Conservation (phyloP, 2,888 invertebrate species). For the Morpho deidamia region DNA sequence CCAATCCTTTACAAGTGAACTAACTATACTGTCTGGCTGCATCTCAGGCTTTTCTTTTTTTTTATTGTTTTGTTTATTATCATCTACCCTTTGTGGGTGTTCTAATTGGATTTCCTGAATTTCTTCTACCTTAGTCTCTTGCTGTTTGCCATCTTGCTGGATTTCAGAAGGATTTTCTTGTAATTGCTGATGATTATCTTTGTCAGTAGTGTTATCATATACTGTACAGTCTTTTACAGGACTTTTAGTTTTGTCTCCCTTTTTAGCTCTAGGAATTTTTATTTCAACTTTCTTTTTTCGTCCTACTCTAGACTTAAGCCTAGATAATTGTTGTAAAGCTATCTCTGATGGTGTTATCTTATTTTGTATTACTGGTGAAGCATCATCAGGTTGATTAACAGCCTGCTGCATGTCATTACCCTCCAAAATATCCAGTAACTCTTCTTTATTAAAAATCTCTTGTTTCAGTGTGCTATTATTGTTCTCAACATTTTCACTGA, state of each 20-base stretch:
- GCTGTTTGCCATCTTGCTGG: slow-evolving; percentile 21
- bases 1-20: slow-evolving; percentile 75
- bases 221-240: slow-evolving; percentile 23
- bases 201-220: slow-evolving; percentile 27
- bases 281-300: slow-evolving; percentile 12
- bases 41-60: not conserved
- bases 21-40: slow-evolving; percentile 49
- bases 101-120: too few relatives aligned
- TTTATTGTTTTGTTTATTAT: not conserved
- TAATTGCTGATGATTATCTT: slow-evolving; percentile 23
- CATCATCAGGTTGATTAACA: slow-evolving; percentile 22
- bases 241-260: slow-evolving; percentile 23
- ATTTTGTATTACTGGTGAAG: slow-evolving; percentile 5
- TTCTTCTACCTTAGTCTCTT: slow-evolving; percentile 16
- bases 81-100: too few relatives aligned
- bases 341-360: slow-evolving; percentile 47
- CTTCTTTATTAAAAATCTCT: slow-evolving; percentile 70
- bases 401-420: slow-evolving; percentile 53
- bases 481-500: slow-evolving; percentile 51
- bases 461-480: slow-evolving; percentile 52
- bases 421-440: slow-evolving; percentile 63
- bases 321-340: slow-evolving; percentile 57
- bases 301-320: slow-evolving; percentile 29
- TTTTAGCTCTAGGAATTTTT: slow-evolving; percentile 23
- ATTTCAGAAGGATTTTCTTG: slow-evolving; percentile 3